phyloP scores from a whole-genome alignment of 2,888 invertebrate species.

The Chymomyza amoena region DNA sequence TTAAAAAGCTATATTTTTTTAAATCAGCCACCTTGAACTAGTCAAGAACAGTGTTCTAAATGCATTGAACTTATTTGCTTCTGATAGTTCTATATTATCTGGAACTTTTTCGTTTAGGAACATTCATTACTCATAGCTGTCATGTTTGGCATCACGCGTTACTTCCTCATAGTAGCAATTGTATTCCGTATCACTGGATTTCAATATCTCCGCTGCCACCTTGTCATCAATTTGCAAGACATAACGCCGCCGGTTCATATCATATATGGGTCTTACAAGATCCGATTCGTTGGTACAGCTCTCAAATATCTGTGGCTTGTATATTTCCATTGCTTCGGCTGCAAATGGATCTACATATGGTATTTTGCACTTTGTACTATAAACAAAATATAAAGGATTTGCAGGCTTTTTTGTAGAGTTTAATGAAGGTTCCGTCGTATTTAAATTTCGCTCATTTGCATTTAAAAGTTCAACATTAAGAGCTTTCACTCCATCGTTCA shows the following conservation, averaged over 20 bases:
- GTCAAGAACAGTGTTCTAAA: too few relatives aligned
- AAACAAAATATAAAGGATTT: conserved; percentile 48
- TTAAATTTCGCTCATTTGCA: background rate
- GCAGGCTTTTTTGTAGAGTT: background rate
- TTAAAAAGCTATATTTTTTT: too few relatives aligned
- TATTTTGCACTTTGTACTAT: conserved; percentile 82
- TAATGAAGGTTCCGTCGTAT: background rate
- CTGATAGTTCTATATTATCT: background rate
- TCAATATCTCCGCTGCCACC: conserved; percentile 35
- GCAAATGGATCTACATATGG: conserved; percentile 81
- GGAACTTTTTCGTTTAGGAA: background rate
- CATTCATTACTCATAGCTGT: background rate
- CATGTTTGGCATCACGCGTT: conserved; percentile 23
- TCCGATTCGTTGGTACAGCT: conserved; percentile 76
- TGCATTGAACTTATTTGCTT: background rate
- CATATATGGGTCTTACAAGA: conserved; percentile 18
- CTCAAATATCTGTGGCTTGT: conserved; percentile 79
- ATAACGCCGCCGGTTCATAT: conserved; percentile 24
- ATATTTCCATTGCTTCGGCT: conserved; percentile 79
- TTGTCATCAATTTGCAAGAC: conserved; percentile 20
- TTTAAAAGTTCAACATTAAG: background rate
- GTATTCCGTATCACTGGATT: conserved; percentile 29
- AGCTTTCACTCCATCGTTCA: background rate
- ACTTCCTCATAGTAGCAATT: conserved; percentile 65
- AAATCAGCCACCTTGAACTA: background rate